phyloP scores from a whole-genome alignment of 2,888 invertebrate genomes.

The Fragum fragum region DNA sequence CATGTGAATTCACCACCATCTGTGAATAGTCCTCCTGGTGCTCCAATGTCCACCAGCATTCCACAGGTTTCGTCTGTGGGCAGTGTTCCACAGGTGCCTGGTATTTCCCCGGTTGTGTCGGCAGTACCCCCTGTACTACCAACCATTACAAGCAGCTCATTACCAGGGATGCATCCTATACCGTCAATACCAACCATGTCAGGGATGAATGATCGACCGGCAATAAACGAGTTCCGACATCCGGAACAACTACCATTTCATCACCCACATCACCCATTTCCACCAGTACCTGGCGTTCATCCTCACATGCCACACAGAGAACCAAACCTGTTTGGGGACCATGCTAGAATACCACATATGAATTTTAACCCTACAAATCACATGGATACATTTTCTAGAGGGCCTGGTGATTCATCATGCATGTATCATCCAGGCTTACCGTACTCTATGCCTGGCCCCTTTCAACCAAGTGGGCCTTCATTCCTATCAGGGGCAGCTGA shows the following conservation, averaged over 20 bases:
- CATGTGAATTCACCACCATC: conserved; percentile 46
- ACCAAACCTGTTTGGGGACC: conserved; percentile 71
- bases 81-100: conserved; percentile 46
- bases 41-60: conserved; percentile 47
- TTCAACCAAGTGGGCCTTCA: conserved; percentile 69
- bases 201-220: conserved; percentile 45
- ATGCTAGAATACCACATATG: conserved; percentile 65
- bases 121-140: conserved; percentile 51
- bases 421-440: conserved; percentile 66
- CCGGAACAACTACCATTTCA: conserved; percentile 59
- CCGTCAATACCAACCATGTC: conserved; percentile 52
- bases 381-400: conserved; percentile 65
- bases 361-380: conserved; percentile 68
- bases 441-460: conserved; percentile 63
- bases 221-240: conserved; percentile 59
- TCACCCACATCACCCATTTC: conserved; percentile 63
- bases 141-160: conserved; percentile 53
- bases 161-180: conserved; percentile 52
- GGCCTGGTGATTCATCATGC: conserved; percentile 68
- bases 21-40: conserved; percentile 54
- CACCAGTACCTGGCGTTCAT: conserved; percentile 67
- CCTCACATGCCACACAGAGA: conserved; percentile 69
- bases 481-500: conserved; percentile 70
- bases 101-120: conserved; percentile 56
- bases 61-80: conserved; percentile 48